Conservation (phyloP, 2,888 invertebrate genomes). For the Sarcophaga variegata region DNA sequence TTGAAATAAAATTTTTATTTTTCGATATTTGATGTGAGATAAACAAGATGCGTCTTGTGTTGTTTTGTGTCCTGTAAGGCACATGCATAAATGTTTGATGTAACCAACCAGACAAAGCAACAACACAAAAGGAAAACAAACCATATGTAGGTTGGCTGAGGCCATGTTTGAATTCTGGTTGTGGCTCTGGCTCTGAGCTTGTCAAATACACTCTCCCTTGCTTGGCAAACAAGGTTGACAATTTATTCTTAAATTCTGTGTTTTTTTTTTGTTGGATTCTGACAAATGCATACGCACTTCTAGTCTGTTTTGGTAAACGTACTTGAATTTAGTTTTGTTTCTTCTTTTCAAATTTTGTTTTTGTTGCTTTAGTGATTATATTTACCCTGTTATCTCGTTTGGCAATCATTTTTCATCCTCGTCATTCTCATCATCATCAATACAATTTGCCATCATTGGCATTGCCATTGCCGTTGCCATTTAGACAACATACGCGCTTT, state of each 20-base stretch:
- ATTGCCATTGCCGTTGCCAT: not conserved
- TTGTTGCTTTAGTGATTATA: conserved; percentile 49
- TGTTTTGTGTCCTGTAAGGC: conserved; percentile 36
- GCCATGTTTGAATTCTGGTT: conserved; percentile 44
- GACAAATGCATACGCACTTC: conserved; percentile 70
- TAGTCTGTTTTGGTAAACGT: conserved; percentile 19
- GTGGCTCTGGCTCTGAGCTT: conserved; percentile 20
- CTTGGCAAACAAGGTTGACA: not conserved
- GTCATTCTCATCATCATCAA: conserved; percentile 45
- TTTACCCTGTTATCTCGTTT: conserved; percentile 66
- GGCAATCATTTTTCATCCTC: conserved; percentile 64
- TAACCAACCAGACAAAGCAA: conserved; percentile 28
- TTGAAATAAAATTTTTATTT: conserved; percentile 34
- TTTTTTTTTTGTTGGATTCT: conserved; percentile 4
- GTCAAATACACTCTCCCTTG: conserved; percentile 44
- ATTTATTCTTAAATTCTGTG: not conserved
- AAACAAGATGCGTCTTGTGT: conserved; percentile 39
- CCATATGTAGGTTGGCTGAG: conserved; percentile 1
- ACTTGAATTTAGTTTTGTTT: conserved; percentile 48
- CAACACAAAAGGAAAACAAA: not conserved
- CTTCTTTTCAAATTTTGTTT: conserved; percentile 20
- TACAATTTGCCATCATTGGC: conserved; percentile 62
- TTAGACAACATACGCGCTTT: conserved; percentile 54
- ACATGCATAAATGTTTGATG: conserved; percentile 37
- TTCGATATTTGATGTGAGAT: conserved; percentile 62